These are phyloP conservation scores for Osmerus mordax DNA, from an alignment of 2,113 vertebrate species.

Conservation along the genomic window DNA sequence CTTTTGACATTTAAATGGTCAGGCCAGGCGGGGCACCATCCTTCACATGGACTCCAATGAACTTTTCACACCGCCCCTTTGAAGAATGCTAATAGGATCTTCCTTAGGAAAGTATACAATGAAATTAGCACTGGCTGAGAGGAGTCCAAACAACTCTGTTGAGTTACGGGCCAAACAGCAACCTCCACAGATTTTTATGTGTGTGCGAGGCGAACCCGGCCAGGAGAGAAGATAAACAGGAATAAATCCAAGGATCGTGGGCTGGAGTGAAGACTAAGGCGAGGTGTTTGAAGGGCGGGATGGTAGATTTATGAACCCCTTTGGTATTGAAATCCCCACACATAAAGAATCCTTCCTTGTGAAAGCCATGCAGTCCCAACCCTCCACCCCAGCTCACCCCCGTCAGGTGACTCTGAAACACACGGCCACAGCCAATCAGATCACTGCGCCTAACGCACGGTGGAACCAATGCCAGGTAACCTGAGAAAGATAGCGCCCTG, in stretches of 20 bases:
- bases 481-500: constrained; percentile 40
- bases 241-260: constrained; percentile 58
- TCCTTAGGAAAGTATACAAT: constrained; percentile 65
- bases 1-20: constrained; percentile 73
- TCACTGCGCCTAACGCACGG: constrained; percentile 20
- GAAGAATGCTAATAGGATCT: constrained; percentile 67
- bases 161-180: constrained; percentile 65
- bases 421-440: constrained; percentile 38
- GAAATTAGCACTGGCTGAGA: constrained; percentile 59
- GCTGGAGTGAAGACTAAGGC: constrained; percentile 18
- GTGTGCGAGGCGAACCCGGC: constrained; percentile 53
- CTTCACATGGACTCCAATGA: constrained; percentile 56
- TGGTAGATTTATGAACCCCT: constrained; percentile 57
- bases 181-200: constrained; percentile 56
- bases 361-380: constrained; percentile 40
- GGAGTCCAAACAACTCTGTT: constrained; percentile 66
- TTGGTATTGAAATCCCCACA: constrained; percentile 62
- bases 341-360: constrained; percentile 48
- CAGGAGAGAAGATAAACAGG: constrained; percentile 73
- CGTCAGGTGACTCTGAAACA: constrained; percentile 50
- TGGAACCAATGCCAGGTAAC: constrained; percentile 41
- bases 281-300: constrained; percentile 22
- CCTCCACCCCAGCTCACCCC: constrained; percentile 53
- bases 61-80: constrained; percentile 65
- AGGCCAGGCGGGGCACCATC: constrained; percentile 26